Base-by-base conservation (phyloP, 2,113 vertebrate genomes). In the Xiphophorus hellerii region DNA sequence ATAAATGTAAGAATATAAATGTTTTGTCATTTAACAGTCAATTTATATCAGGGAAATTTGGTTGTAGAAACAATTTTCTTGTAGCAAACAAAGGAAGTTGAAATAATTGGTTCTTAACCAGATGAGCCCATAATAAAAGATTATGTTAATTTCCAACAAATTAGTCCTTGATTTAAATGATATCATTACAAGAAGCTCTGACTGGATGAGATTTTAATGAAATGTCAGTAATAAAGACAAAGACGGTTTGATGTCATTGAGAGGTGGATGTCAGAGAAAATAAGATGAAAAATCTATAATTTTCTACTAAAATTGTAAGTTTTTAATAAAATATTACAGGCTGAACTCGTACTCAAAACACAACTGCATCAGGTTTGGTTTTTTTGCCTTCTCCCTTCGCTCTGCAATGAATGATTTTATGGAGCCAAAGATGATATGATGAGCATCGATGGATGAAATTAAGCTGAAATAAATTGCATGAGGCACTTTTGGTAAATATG, bases 371-470 rank as follows among this genome's bases (percentile, higher is more conserved):
- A 48, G 28, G 39, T 33, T 9, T 20, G 2, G 2, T 30, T 35
- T 35, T 35, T 79, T 60, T 65, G 9, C 30, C 63, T 66, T 72
- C 60, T 22, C 44, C 69, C 62, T 60, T 64, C 77, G 54, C 39
- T 7, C 69, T 30, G 10, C 31, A 79, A 77, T 65, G 75, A 82
- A 42, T 84, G 74, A 67, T 66, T 17, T 76, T 31, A 74, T 17
- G 48, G 66, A 66, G 67, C 51, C 3, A 71, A 63, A 74, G 80
- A 75, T 73, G 77, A 81, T 69, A 25, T 69, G 84, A 85, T 78
- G 17, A 28, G 81, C 77, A 83, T 28, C 66, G 84, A 83, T 72
- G 85, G 87, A 79, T 87, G 83, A 89, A 85, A 89, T 84, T 80
- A 77, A 58, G 76, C 67, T 71, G 83, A 74, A 76, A 76, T 80